A percentile compares a stretch with the other conserved stretches of the same genome.
phyloP scores from a whole-genome alignment of 2,888 invertebrate genomes.

The Drosophila crucigera region DNA sequence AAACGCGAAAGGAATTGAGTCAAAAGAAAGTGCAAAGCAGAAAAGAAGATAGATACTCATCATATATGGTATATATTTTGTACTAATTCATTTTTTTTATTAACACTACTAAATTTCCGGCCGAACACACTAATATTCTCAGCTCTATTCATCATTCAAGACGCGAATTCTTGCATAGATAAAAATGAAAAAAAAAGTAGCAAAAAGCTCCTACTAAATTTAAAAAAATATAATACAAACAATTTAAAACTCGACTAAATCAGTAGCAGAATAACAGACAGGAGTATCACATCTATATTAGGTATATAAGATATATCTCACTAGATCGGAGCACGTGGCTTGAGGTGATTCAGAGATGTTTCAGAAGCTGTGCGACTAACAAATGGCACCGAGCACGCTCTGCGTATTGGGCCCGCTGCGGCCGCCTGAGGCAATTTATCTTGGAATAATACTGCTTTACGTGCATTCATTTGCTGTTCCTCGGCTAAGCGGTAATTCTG shows the following conservation, averaged over 20 bases:
- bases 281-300: background rate
- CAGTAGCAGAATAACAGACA: background rate
- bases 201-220: background rate
- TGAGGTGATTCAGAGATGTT: background rate
- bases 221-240: background rate
- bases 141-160: background rate
- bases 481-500: slow-evolving; percentile 85
- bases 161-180: background rate
- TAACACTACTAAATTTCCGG: background rate
- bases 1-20: background rate
- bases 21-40: background rate
- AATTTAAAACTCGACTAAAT: background rate
- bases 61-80: background rate
- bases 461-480: slow-evolving; percentile 85
- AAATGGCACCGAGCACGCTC: slow-evolving; percentile 28
- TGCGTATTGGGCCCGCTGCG: slow-evolving; percentile 1
- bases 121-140: background rate
- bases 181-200: background rate
- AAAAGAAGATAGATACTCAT: background rate
- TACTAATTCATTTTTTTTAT: background rate
- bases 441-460: slow-evolving; percentile 49
- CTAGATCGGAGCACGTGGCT: background rate
- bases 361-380: background rate
- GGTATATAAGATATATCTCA: too few relatives aligned
- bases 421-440: background rate